These are phyloP conservation scores for Rhagophthalmus giganteus DNA, from an alignment of 2,888 invertebrate genomes.

Conservation along the genomic window DNA sequence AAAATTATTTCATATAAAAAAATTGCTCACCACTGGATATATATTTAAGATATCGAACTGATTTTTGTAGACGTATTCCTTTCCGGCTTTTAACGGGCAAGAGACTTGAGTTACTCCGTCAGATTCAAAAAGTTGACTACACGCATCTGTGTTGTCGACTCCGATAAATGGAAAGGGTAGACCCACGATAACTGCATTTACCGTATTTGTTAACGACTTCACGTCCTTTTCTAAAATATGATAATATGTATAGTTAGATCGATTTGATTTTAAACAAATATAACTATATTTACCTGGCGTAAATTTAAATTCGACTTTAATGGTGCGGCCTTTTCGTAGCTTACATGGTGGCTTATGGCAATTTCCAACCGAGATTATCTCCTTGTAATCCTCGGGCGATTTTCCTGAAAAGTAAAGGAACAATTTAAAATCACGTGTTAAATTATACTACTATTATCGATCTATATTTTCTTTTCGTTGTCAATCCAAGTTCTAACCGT, in stretches of 20 bases:
- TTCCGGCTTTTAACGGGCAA: slow-evolving; percentile 71
- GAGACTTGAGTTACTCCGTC: slow-evolving; percentile 62
- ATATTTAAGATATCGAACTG: slow-evolving; percentile 59
- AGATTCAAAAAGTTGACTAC: slow-evolving; percentile 63
- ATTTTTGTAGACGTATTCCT: slow-evolving; percentile 72
- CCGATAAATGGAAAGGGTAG: slow-evolving; percentile 75
- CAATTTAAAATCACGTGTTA: too few species aligned
- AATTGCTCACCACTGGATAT: slow-evolving; percentile 59
- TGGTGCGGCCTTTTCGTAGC: slow-evolving; percentile 64
- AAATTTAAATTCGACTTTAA: slow-evolving; percentile 63
- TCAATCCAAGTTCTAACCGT: too few species aligned
- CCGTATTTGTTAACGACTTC: slow-evolving; percentile 55
- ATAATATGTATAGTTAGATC: too few species aligned
- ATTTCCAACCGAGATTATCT: slow-evolving; percentile 57
- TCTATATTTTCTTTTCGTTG: too few species aligned
- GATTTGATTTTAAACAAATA: too few species aligned
- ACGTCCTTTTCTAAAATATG: slow-evolving; percentile 5
- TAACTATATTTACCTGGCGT: slow-evolving; percentile 59
- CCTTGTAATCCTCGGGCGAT: slow-evolving; percentile 43
- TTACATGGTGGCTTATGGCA: slow-evolving; percentile 69
- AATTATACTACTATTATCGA: too few species aligned
- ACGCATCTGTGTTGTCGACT: slow-evolving; percentile 73
- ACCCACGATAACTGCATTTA: slow-evolving; percentile 65
- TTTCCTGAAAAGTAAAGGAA: slow-evolving; percentile 61
- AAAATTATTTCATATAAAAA: too few species aligned